A percentile compares a stretch with the other conserved stretches of the same genome.
phyloP scores from a whole-genome alignment of 2,113 vertebrate species.

The Erythrocebus patas region DNA sequence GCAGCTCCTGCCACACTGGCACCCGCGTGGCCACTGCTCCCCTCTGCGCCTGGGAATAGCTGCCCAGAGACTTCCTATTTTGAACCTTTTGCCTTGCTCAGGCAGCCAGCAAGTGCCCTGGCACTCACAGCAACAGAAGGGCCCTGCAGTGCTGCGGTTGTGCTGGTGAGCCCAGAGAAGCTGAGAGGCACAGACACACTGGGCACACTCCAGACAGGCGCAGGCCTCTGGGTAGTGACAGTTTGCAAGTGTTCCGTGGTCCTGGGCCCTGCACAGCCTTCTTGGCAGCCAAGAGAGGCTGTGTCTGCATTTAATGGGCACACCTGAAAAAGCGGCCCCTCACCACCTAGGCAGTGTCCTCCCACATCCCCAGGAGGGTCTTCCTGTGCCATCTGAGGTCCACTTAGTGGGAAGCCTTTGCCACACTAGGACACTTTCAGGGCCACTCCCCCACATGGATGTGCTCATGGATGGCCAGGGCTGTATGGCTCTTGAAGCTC shows the following conservation, averaged over 20 bases:
- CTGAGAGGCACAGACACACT: constrained; percentile 1
- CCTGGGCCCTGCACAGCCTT: background rate
- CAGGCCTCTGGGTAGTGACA: background rate
- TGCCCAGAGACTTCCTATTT: background rate
- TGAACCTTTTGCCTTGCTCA: background rate
- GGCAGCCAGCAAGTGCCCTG: background rate
- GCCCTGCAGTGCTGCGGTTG: background rate
- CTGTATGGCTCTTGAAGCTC: constrained; percentile 54
- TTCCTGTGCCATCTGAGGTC: background rate
- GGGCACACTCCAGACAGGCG: background rate
- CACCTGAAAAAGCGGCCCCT: background rate
- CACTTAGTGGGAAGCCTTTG: constrained; percentile 44
- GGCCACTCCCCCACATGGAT: constrained; percentile 37
- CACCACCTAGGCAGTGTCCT: background rate
- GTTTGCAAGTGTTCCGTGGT: background rate
- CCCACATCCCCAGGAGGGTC: background rate
- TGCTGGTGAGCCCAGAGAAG: background rate
- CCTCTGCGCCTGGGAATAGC: constrained; percentile 5
- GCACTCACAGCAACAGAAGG: background rate
- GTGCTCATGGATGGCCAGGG: background rate
- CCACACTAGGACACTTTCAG: constrained; percentile 50
- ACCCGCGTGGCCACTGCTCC: constrained; percentile 6
- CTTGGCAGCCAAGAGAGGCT: background rate
- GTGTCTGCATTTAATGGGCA: background rate
- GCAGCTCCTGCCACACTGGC: background rate